Evolutionary conservation across 2,888 invertebrate species (phyloP).

Genomic region (Metalampra italica): DNA sequence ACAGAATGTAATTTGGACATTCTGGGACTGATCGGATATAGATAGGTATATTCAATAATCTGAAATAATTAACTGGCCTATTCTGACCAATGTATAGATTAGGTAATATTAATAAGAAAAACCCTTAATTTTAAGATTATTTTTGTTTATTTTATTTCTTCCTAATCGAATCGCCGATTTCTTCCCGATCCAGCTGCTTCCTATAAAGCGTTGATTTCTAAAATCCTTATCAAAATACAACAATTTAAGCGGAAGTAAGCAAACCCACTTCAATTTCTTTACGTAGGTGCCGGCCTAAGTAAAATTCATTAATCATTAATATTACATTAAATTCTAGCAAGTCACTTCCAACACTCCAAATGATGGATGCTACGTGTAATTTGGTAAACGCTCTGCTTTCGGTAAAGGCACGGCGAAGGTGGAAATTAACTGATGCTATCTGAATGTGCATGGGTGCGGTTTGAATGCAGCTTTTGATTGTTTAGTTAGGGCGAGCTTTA

Average conservation of each 20-base stretch:
- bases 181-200: too few species aligned
- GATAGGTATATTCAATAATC: too few species aligned
- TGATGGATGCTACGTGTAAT: constrained; percentile 21
- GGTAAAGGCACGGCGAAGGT: constrained; percentile 19
- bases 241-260: neutral
- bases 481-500: neutral
- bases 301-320: constrained; percentile 31
- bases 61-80: too few species aligned
- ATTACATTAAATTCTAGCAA: constrained; percentile 20
- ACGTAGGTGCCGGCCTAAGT: constrained; percentile 3
- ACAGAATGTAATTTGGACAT: too few species aligned
- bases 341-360: constrained; percentile 39
- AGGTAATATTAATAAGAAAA: too few species aligned
- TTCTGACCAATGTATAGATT: too few species aligned
- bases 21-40: too few species aligned
- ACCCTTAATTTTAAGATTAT: too few species aligned
- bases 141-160: too few species aligned
- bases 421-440: constrained; percentile 49
- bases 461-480: constrained; percentile 17
- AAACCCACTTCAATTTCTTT: constrained; percentile 4
- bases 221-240: neutral
- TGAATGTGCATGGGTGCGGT: constrained; percentile 15
- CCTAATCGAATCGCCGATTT: too few species aligned
- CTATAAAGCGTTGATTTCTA: too few species aligned
- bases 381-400: neutral